Evolutionary conservation across 2,888 invertebrate species (phyloP).

Genomic region (Scelioninae gen. 1): DNA sequence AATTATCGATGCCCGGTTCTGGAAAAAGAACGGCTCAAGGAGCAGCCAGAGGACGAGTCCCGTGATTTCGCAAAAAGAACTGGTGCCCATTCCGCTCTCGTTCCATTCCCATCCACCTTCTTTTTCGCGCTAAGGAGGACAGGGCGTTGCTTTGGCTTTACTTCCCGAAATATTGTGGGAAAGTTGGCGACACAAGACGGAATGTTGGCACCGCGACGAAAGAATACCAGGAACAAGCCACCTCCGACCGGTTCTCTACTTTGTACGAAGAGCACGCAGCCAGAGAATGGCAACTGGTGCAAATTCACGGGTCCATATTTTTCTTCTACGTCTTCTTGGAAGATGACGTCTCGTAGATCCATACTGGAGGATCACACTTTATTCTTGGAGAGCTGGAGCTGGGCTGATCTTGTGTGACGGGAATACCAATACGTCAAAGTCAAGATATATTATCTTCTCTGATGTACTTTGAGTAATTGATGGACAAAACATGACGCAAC

Average conservation of each 20-base stretch:
- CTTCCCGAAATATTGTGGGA: slow-evolving; percentile 78
- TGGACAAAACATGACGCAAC: slow-evolving; percentile 74
- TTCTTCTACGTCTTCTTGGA: slow-evolving; percentile 32
- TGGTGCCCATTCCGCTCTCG: too few species aligned
- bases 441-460: slow-evolving; percentile 29
- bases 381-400: not conserved
- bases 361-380: not conserved
- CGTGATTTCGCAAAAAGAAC: slow-evolving; percentile 78
- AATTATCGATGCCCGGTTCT: slow-evolving; percentile 78
- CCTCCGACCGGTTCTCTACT: slow-evolving; percentile 68
- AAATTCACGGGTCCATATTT: slow-evolving; percentile 51
- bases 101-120: slow-evolving; percentile 23
- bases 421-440: slow-evolving; percentile 17
- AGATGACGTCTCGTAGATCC: slow-evolving; percentile 3
- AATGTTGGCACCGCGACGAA: slow-evolving; percentile 76
- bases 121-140: slow-evolving; percentile 38
- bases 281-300: slow-evolving; percentile 16
- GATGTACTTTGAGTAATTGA: slow-evolving; percentile 40
- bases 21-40: slow-evolving; percentile 54
- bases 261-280: slow-evolving; percentile 33
- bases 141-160: slow-evolving; percentile 57
- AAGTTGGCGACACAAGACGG: slow-evolving; percentile 74
- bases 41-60: slow-evolving; percentile 71
- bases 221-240: slow-evolving; percentile 70
- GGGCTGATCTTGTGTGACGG: not conserved